Evolutionary conservation across 2,888 invertebrate genomes (phyloP).

Genomic region (Hyles lineata): DNA sequence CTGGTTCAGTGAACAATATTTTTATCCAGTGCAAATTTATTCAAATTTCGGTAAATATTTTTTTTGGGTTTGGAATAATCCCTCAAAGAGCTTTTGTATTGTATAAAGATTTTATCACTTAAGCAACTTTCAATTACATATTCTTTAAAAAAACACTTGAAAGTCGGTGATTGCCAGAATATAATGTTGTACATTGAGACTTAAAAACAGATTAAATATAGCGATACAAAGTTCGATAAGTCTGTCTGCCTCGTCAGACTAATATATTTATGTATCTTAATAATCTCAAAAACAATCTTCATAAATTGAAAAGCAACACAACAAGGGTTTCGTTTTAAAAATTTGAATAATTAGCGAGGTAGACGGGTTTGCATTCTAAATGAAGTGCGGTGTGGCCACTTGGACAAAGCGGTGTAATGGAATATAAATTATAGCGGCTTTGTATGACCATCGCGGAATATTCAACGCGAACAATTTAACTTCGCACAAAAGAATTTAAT

Average conservation of each 20-base stretch:
- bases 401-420: conserved; percentile 28
- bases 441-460: conserved; percentile 35
- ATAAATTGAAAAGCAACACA: conserved; percentile 17
- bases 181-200: no score
- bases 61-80: no score
- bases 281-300: not conserved
- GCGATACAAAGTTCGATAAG: no score
- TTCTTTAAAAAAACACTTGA: no score
- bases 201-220: no score
- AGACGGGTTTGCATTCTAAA: conserved; percentile 16
- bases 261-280: not conserved
- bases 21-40: no score
- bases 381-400: conserved; percentile 18
- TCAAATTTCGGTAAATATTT: no score
- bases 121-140: no score
- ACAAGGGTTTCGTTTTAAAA: conserved; percentile 24
- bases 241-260: not conserved
- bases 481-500: not conserved
- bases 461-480: conserved; percentile 3
- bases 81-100: no score
- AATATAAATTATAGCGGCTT: conserved; percentile 32
- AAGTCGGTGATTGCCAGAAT: no score
- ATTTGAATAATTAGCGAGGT: conserved; percentile 21
- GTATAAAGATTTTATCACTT: no score
- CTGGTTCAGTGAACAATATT: no score